Percentiles rank a stretch among this genome's conserved stretches.
Evolutionary conservation across 2,113 vertebrate genomes (phyloP).

Genomic region (Microtus oregoni): DNA sequence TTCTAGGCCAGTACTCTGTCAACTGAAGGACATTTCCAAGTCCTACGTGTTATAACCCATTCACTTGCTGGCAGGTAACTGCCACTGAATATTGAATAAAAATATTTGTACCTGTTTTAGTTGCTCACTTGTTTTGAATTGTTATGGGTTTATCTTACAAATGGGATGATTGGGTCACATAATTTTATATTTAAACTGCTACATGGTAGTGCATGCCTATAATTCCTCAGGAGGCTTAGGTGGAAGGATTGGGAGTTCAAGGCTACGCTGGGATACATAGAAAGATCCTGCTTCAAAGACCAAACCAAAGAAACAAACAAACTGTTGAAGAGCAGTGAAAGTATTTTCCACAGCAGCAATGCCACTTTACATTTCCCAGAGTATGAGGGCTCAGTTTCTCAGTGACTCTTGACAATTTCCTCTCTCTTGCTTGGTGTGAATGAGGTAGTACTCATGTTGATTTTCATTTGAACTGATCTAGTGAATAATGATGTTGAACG

Average conservation of each 20-base stretch:
- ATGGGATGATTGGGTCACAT: too few relatives aligned
- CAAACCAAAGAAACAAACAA: neutral
- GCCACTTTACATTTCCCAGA: neutral
- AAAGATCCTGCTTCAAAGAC: neutral
- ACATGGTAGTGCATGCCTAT: neutral
- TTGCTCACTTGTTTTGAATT: neutral
- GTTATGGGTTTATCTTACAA: rapidly evolving
- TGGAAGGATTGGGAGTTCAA: neutral
- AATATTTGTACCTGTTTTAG: neutral
- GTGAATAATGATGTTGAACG: neutral
- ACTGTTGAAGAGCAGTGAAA: neutral
- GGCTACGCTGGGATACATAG: neutral
- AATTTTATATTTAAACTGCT: neutral
- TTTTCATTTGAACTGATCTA: neutral
- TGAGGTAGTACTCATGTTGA: neutral
- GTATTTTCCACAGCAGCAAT: neutral
- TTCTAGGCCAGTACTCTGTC: neutral
- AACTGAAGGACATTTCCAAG: neutral
- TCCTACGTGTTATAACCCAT: neutral
- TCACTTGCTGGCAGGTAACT: neutral
- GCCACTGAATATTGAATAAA: neutral
- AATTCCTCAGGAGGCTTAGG: neutral
- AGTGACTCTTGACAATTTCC: neutral
- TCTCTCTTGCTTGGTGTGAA: neutral
- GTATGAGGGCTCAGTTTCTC: neutral